Evolutionary conservation across 2,888 invertebrate species (phyloP), one percentile per base, ranked within the genome.

Genomic region (Gymnocheta viridis): DNA sequence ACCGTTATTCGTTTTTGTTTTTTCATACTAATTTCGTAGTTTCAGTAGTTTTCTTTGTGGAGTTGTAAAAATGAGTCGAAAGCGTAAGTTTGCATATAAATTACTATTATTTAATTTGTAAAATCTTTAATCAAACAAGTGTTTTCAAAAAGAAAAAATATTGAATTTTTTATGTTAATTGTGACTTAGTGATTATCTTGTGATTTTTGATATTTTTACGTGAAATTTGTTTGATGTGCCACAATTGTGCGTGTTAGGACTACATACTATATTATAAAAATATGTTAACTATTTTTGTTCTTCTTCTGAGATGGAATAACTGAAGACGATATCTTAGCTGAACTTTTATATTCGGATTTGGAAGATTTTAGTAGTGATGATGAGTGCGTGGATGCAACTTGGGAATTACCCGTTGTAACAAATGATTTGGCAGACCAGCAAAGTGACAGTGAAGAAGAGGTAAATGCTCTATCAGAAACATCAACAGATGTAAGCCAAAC

Each of bases 301-400:
- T 32, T 72, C 22, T 72, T 67, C 66, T 66, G 0, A 77, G 72
- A 66, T 44, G 49, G 58, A 82, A 17, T 77, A 29, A 82, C 41
- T 82, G 74, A 82, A 73, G 67, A 74, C 51, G 67, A 72, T 56
- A 69, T 69, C 22, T 56, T 78, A 67, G 69, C 35, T 73, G 62
- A 19, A 62, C 69, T 78, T 78, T 78, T 69, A 56, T 73, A 69
- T 66, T 73, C 69, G 1, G 74, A 77, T 72, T 82, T 73, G 60
- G 73, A 78, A 60, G 72, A 72, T 56, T 82, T 79, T 69, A 62
- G 78, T 73, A 70, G 69, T 69, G 82, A 79, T 79, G 78, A 78
- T 64, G 62, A 78, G 56, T 66, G 72, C 19, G 38, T 35, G 49
- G 70, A 76, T 70, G 56, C 49, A 69, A 83, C 58, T 70, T 70